phyloP scores from a whole-genome alignment of 1,140 invertebrate species.

The Muscidifurax raptorellus region DNA sequence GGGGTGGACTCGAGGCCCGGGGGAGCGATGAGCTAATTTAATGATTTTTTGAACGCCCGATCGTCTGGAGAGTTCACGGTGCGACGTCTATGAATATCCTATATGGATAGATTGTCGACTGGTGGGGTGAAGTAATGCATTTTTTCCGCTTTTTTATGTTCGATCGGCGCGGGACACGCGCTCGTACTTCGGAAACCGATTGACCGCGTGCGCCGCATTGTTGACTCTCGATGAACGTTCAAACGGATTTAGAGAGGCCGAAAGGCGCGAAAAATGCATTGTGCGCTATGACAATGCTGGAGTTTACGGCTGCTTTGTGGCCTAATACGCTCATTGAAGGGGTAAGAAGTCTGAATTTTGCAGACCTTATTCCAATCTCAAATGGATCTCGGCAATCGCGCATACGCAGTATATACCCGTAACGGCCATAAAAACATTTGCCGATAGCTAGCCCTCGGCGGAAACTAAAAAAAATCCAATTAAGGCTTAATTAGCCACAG shows the following conservation, averaged over 20 bases:
- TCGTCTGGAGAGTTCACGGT: neutral
- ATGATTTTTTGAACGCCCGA: conserved; percentile 5
- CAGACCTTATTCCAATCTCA: neutral
- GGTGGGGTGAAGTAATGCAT: neutral
- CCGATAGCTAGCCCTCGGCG: too few species aligned
- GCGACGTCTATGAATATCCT: neutral
- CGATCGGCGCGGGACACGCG: neutral
- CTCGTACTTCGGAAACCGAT: neutral
- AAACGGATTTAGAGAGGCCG: neutral
- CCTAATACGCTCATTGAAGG: neutral
- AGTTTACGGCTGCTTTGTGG: neutral
- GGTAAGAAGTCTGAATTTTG: neutral
- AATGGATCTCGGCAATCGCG: neutral
- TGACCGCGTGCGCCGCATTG: neutral
- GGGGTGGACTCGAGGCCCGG: neutral
- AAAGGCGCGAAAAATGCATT: neutral
- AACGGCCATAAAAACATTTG: neutral
- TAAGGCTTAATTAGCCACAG: neutral
- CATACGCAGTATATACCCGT: neutral
- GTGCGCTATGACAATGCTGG: neutral
- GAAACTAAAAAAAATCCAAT: neutral
- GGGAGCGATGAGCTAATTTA: conserved; percentile 29
- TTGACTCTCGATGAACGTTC: neutral
- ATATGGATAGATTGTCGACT: neutral
- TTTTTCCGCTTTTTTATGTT: neutral